These are phyloP conservation scores for Poeciliopsis paucimaculata DNA, from an alignment of 2,797 vertebrate genomes.

Conservation along the genomic window DNA sequence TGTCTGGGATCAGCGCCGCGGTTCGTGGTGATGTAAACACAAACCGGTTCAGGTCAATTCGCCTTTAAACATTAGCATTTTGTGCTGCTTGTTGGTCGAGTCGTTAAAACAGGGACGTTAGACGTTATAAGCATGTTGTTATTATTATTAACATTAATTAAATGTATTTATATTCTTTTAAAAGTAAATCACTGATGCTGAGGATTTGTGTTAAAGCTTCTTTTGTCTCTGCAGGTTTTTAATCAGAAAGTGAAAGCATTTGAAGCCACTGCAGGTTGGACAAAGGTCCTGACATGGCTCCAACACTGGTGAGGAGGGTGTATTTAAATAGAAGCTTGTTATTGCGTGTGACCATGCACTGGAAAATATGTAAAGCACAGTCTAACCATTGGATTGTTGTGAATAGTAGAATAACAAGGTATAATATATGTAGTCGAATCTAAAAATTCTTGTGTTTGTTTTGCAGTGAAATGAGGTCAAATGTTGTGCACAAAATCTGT, in stretches of 20 bases:
- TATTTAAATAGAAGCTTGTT: not conserved
- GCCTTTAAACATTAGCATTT: not conserved
- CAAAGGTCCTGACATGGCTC: conserved; percentile 58
- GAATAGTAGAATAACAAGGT: not conserved
- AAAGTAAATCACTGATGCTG: not conserved
- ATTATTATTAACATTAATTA: not conserved
- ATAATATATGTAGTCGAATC: not conserved
- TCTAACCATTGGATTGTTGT: not conserved
- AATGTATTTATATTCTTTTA: not conserved
- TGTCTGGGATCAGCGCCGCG: not conserved
- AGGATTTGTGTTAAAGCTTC: not conserved
- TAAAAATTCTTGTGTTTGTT: not conserved
- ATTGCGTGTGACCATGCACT: not conserved
- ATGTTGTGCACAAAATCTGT: not conserved
- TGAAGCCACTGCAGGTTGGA: rapidly evolving
- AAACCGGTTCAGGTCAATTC: not conserved
- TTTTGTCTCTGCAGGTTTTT: conserved; percentile 8
- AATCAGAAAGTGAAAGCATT: conserved; percentile 11
- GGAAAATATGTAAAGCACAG: not conserved
- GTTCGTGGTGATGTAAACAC: conserved; percentile 7
- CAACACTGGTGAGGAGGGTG: conserved; percentile 59
- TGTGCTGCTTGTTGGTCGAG: too few species aligned
- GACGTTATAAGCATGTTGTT: not conserved
- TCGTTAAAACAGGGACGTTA: not conserved
- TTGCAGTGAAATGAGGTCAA: not conserved